phyloP scores from a whole-genome alignment of 2,113 vertebrate genomes.

The Nyctereutes procyonoides region DNA sequence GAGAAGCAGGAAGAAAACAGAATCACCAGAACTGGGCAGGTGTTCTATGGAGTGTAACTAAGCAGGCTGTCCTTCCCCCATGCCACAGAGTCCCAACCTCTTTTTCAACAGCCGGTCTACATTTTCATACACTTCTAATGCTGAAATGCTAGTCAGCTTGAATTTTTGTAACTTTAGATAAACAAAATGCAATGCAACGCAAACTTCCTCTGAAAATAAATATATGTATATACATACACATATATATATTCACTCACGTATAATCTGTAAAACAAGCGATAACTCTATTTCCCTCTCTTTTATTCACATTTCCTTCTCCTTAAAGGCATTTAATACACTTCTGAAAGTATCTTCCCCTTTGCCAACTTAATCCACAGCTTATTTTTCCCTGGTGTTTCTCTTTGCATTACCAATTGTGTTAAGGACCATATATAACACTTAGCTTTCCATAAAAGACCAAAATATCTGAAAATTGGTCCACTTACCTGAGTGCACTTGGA shows the following conservation, averaged over 20 bases:
- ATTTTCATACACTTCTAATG: not conserved
- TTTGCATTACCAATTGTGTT: not conserved
- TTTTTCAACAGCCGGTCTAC: not conserved
- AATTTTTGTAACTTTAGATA: not conserved
- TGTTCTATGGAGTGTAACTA: not conserved
- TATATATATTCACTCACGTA: not conserved
- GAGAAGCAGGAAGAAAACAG: conserved; percentile 1
- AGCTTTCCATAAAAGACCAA: not conserved
- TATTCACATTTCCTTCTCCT: conserved; percentile 8
- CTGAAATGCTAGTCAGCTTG: not conserved
- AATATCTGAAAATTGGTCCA: not conserved
- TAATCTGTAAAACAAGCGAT: not conserved
- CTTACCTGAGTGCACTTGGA: not conserved
- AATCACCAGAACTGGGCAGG: not conserved
- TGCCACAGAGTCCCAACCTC: not conserved
- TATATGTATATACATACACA: not conserved
- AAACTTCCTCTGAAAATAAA: not conserved
- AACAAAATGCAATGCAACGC: not conserved
- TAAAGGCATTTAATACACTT: not conserved
- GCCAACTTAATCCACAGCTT: conserved; percentile 3
- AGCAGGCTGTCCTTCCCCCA: not conserved
- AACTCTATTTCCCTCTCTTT: not conserved
- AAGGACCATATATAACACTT: not conserved
- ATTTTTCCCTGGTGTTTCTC: not conserved
- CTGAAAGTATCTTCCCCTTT: conserved; percentile 4